These are phyloP conservation scores for Leptocoma aspasia DNA, from an alignment of 2,113 vertebrate genomes.

Conservation along the genomic window DNA sequence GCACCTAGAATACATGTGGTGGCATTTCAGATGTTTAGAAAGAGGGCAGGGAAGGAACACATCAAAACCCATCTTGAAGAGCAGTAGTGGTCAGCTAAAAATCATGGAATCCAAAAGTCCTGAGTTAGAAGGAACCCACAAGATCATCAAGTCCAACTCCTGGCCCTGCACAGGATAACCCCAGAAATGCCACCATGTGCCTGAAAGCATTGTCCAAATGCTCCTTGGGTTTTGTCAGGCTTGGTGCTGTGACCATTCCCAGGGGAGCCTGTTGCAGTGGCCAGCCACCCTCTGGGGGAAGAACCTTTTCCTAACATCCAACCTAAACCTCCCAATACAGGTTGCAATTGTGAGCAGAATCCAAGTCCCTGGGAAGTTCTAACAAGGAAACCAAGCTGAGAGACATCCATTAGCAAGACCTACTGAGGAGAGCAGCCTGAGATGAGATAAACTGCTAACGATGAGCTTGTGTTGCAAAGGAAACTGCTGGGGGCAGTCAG, in stretches of 20 bases:
- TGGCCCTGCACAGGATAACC: background rate
- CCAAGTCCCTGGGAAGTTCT: background rate
- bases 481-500: background rate
- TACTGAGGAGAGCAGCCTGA: background rate
- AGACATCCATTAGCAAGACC: background rate
- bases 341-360: background rate
- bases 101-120: background rate
- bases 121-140: background rate
- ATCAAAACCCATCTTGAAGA: background rate
- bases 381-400: background rate
- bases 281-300: background rate
- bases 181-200: background rate
- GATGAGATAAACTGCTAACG: background rate
- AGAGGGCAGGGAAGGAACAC: background rate
- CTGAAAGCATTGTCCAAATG: background rate
- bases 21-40: background rate
- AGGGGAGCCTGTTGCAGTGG: background rate
- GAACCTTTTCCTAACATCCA: background rate
- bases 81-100: background rate
- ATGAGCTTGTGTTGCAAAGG: background rate
- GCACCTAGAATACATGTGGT: accelerated
- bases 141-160: background rate
- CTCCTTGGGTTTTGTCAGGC: background rate
- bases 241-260: background rate
- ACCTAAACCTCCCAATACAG: background rate